phyloP scores from a whole-genome alignment of 1,140 invertebrate species.

The Drosophila bifasciata region DNA sequence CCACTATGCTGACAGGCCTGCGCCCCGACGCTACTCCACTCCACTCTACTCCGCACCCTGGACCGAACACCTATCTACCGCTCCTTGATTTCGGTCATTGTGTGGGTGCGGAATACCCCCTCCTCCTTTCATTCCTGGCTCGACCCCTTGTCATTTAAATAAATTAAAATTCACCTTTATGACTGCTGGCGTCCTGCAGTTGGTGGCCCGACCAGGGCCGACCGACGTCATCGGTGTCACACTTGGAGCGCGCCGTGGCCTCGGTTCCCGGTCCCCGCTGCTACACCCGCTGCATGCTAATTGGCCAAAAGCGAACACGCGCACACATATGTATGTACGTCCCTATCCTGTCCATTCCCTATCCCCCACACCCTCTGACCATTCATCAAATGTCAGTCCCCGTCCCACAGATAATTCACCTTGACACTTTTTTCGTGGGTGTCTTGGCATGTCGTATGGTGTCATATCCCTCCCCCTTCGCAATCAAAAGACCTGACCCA shows the following conservation, averaged over 20 bases:
- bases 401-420: conserved; percentile 59
- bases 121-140: not conserved
- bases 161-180: conserved; percentile 75
- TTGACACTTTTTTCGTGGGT: conserved; percentile 61
- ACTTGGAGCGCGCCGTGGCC: conserved; percentile 37
- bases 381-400: conserved; percentile 15
- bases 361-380: conserved; percentile 18
- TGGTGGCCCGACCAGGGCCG: conserved; percentile 12
- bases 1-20: conserved; percentile 41
- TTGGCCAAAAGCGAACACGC: conserved; percentile 52
- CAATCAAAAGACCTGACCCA: conserved; percentile 28
- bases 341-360: too few species aligned
- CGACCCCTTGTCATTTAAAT: conserved; percentile 67
- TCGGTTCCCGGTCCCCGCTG: not conserved
- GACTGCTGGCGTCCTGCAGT: conserved; percentile 51
- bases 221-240: conserved; percentile 75
- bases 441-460: not conserved
- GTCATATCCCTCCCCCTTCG: not conserved
- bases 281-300: conserved; percentile 69
- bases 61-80: conserved; percentile 4
- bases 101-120: conserved; percentile 44
- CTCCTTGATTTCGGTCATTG: conserved; percentile 53
- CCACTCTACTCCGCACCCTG: not conserved
- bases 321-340: conserved; percentile 9
- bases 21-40: not conserved